A percentile compares a stretch with the other conserved stretches of the same genome.
Evolutionary conservation across 2,888 invertebrate genomes (phyloP).

Genomic region (Phyllotreta striolata): DNA sequence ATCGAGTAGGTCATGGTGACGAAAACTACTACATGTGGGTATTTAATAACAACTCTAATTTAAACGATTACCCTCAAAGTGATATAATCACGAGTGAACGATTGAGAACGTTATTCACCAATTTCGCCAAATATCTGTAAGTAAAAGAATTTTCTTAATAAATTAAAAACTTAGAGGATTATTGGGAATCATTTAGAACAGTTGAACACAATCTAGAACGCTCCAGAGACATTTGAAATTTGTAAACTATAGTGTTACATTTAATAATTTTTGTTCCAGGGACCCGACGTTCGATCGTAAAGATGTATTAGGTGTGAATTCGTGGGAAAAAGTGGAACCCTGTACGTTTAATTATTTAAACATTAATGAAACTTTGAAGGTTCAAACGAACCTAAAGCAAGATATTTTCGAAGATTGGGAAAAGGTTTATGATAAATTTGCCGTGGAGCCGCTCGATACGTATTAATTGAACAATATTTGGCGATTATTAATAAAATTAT

Average conservation of each 20-base stretch:
- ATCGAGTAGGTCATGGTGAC: slow-evolving; percentile 42
- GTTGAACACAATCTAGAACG: no score
- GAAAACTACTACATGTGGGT: slow-evolving; percentile 42
- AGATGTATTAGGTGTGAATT: slow-evolving; percentile 24
- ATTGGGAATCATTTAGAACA: no score
- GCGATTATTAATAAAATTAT: no score
- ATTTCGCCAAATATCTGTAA: slow-evolving; percentile 68
- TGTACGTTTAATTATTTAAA: slow-evolving; percentile 37
- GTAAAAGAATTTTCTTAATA: slow-evolving; percentile 35
- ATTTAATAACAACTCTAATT: slow-evolving; percentile 30
- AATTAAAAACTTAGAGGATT: no score
- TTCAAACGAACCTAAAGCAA: slow-evolving; percentile 34
- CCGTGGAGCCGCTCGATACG: slow-evolving; percentile 35
- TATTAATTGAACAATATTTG: slow-evolving; percentile 39
- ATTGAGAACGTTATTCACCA: slow-evolving; percentile 60
- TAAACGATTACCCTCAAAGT: slow-evolving; percentile 7
- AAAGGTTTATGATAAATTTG: slow-evolving; percentile 31
- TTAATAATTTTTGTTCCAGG: slow-evolving; percentile 41
- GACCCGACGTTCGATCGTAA: slow-evolving; percentile 52
- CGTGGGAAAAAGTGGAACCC: slow-evolving; percentile 40
- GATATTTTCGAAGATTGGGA: slow-evolving; percentile 34
- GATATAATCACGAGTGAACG: slow-evolving; percentile 32
- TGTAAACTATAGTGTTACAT: no score
- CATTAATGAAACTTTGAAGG: slow-evolving; percentile 35
- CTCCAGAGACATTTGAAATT: no score